These are phyloP conservation scores for Boloria euphrosyne DNA, from an alignment of 2,888 invertebrate genomes.

Conservation along the genomic window DNA sequence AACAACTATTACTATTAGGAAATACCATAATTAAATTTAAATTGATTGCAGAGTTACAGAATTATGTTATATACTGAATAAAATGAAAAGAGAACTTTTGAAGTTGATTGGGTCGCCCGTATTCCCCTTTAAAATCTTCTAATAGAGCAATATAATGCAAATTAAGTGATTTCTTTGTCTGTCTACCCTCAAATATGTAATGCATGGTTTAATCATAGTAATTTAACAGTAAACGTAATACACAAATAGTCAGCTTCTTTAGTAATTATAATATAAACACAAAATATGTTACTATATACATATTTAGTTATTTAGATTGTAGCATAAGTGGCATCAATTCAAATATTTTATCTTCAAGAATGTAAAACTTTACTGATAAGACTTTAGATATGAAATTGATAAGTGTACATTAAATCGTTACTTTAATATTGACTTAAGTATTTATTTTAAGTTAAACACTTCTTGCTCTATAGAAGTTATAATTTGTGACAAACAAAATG, in stretches of 20 bases:
- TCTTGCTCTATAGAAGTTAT: not conserved
- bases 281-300: too few relatives aligned
- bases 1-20: conserved; percentile 23
- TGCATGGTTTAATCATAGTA: too few relatives aligned
- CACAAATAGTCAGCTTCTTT: too few relatives aligned
- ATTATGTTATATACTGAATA: not conserved
- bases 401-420: conserved; percentile 16
- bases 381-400: conserved; percentile 14
- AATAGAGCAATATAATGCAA: too few relatives aligned
- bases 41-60: conserved; percentile 5
- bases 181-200: too few relatives aligned
- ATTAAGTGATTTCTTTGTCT: too few relatives aligned
- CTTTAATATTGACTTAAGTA: not conserved
- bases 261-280: too few relatives aligned
- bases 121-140: too few relatives aligned
- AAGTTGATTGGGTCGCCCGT: too few relatives aligned
- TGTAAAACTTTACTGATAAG: conserved; percentile 29
- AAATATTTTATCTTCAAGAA: conserved; percentile 6
- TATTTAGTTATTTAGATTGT: not conserved
- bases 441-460: not conserved
- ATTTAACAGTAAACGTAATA: too few relatives aligned
- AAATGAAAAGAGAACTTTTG: too few relatives aligned
- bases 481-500: not conserved
- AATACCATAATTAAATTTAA: conserved; percentile 16
- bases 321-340: conserved; percentile 6